A percentile compares a stretch with the other conserved stretches of the same genome.
Evolutionary conservation across 2,113 vertebrate species (phyloP).

Genomic region (Rhinichthys klamathensis): DNA sequence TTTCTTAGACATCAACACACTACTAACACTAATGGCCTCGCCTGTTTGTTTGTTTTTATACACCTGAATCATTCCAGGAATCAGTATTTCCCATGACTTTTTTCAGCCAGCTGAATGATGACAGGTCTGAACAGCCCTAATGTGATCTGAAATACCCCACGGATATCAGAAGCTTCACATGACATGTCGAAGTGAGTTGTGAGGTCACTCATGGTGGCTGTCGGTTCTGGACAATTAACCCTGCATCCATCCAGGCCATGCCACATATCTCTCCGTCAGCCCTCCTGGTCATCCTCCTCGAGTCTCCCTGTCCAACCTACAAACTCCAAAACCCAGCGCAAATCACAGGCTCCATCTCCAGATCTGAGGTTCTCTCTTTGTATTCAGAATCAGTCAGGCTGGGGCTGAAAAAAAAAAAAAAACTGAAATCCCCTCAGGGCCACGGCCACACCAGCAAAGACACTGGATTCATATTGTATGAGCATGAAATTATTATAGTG

Average conservation of each 20-base stretch:
- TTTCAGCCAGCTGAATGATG: conserved; percentile 8
- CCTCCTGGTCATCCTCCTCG: not conserved
- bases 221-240: conserved; percentile 39
- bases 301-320: not conserved
- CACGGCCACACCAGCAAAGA: not conserved
- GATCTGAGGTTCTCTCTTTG: not conserved
- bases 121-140: conserved; percentile 14
- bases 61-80: too few relatives aligned
- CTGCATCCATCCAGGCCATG: conserved; percentile 9
- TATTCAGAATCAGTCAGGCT: not conserved
- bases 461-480: not conserved
- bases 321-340: not conserved
- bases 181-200: conserved; percentile 15
- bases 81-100: not conserved
- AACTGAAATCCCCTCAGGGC: not conserved
- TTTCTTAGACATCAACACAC: too few relatives aligned
- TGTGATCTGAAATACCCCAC: conserved; percentile 35
- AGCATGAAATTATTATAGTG: conserved; percentile 5
- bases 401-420: not conserved
- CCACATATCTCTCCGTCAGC: conserved; percentile 6
- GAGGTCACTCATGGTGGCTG: conserved; percentile 34
- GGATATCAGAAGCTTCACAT: conserved; percentile 31
- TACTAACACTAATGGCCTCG: too few relatives aligned
- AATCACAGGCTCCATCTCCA: not conserved
- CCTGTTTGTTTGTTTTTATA: too few relatives aligned